Percentiles rank a stretch among this genome's conserved stretches.
Conservation (phyloP, 2,797 vertebrate species). For the Gobionotothen gibberifrons region DNA sequence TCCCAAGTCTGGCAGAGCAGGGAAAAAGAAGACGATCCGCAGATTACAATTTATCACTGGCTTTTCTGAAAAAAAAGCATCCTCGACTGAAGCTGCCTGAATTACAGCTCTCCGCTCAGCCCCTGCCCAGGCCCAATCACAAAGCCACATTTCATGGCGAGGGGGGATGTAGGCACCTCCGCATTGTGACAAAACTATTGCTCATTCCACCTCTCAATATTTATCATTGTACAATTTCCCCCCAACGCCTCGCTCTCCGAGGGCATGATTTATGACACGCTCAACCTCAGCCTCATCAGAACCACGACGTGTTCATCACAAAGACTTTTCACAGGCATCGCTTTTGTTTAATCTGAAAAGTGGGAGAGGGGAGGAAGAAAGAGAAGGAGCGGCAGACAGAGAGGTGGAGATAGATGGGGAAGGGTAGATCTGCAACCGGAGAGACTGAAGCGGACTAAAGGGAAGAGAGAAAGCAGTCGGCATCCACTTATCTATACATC, state of each 20-base stretch:
- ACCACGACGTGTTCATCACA: constrained; percentile 66
- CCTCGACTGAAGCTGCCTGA: constrained; percentile 51
- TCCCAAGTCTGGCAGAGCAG: constrained; percentile 52
- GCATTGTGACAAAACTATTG: constrained; percentile 78
- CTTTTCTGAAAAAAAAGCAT: constrained; percentile 49
- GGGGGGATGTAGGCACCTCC: constrained; percentile 48
- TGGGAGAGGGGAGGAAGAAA: constrained; percentile 7
- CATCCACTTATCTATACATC: constrained; percentile 69
- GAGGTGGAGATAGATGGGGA: constrained; percentile 48
- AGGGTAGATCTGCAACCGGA: not conserved
- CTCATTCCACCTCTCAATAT: constrained; percentile 80
- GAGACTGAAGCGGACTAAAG: constrained; percentile 24
- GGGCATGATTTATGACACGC: constrained; percentile 71
- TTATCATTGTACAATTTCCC: constrained; percentile 79
- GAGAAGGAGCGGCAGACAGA: constrained; percentile 7
- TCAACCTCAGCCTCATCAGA: constrained; percentile 58
- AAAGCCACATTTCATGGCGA: constrained; percentile 75
- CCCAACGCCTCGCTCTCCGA: constrained; percentile 49
- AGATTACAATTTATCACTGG: constrained; percentile 64
- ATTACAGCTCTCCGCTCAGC: constrained; percentile 57
- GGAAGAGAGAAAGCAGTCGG: constrained; percentile 27
- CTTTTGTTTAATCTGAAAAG: constrained; percentile 73
- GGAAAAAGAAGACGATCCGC: constrained; percentile 32
- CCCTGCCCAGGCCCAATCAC: constrained; percentile 62
- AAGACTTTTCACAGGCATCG: constrained; percentile 56